A percentile compares a stretch with the other conserved stretches of the same genome.
phyloP scores from a whole-genome alignment of 2,888 invertebrate genomes.

The Hemistola chrysoprasaria region DNA sequence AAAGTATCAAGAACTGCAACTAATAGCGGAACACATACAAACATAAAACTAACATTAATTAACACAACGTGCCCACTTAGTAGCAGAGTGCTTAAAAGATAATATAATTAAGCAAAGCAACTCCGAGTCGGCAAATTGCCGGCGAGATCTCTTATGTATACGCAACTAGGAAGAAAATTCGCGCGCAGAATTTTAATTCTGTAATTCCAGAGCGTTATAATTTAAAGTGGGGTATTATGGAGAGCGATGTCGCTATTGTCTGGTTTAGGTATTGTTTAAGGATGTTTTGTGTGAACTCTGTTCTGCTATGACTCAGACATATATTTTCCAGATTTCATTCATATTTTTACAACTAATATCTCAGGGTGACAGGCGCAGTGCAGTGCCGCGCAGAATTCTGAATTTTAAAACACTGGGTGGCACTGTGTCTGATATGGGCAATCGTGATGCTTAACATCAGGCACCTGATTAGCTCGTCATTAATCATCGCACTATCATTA shows the following conservation, averaged over 20 bases:
- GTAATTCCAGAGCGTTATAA: conserved; percentile 50
- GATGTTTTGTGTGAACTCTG: neutral
- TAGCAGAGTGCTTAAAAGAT: conserved; percentile 42
- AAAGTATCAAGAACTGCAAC: conserved; percentile 2
- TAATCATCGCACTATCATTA: too few relatives aligned
- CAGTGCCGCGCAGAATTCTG: too few relatives aligned
- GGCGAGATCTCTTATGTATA: conserved; percentile 59
- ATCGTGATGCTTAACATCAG: too few relatives aligned
- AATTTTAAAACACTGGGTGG: too few relatives aligned
- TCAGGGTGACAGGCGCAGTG: too few relatives aligned
- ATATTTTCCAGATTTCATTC: too few relatives aligned
- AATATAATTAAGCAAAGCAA: conserved; percentile 66
- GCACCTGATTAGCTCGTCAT: too few relatives aligned
- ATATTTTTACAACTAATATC: too few relatives aligned
- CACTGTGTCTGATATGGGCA: too few relatives aligned
- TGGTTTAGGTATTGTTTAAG: conserved; percentile 1
- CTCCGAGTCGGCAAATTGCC: conserved; percentile 57
- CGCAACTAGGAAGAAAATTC: conserved; percentile 47
- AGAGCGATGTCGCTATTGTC: conserved; percentile 4
- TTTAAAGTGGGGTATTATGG: conserved; percentile 30
- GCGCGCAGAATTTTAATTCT: conserved; percentile 68
- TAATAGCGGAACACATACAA: conserved; percentile 25
- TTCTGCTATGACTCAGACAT: neutral
- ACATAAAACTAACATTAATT: conserved; percentile 45
- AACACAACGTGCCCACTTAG: conserved; percentile 50